phyloP scores from a whole-genome alignment of 1,140 invertebrate species.

The Lithobius niger region DNA sequence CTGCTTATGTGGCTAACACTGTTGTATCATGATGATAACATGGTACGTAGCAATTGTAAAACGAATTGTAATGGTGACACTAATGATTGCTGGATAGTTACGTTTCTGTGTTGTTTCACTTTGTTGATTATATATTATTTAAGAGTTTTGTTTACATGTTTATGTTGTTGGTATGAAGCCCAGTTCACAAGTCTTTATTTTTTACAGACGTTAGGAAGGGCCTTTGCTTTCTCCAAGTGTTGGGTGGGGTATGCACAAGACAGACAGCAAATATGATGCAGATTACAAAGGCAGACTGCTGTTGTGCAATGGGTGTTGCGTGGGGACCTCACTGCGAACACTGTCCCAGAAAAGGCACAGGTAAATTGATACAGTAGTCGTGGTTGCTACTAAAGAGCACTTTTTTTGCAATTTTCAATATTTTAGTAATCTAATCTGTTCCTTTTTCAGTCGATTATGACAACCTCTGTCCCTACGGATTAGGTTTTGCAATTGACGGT shows the following conservation, averaged over 20 bases:
- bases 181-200: neutral
- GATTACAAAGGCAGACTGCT: conserved; percentile 62
- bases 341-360: conserved; percentile 53
- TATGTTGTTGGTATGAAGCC: too few relatives aligned
- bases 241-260: conserved; percentile 46
- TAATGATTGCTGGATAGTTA: too few relatives aligned
- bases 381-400: conserved; percentile 14
- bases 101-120: neutral
- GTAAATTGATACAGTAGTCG: too few relatives aligned
- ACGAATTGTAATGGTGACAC: too few relatives aligned
- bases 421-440: neutral
- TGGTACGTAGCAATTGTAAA: too few relatives aligned
- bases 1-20: too few relatives aligned
- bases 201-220: conserved; percentile 55
- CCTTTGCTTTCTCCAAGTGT: conserved; percentile 58
- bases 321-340: conserved; percentile 72
- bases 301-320: conserved; percentile 73
- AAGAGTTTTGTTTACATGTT: conserved; percentile 1
- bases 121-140: conserved; percentile 8
- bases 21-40: too few relatives aligned
- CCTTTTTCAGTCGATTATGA: conserved; percentile 44
- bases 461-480: conserved; percentile 56
- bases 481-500: conserved; percentile 53
- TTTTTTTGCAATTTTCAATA: neutral
- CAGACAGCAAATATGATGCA: conserved; percentile 38